Conservation (phyloP, 2,113 vertebrate species). For the Tretioscincus oriximinensis region DNA sequence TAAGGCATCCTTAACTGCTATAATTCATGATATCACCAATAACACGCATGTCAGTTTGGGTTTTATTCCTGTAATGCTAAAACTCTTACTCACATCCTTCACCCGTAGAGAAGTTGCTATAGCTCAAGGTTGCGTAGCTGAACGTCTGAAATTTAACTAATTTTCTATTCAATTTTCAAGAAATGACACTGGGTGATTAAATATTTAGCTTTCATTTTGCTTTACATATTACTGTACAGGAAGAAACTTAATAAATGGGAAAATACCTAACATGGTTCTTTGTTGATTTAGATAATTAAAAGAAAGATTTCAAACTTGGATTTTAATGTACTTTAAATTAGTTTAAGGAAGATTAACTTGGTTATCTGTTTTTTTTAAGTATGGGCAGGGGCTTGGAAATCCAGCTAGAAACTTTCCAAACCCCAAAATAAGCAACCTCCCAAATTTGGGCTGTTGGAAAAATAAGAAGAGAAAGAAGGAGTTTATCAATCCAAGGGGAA, state of each 20-base stretch:
- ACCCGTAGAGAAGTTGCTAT: slow-evolving; percentile 31
- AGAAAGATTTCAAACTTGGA: slow-evolving; percentile 61
- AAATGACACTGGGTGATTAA: slow-evolving; percentile 66
- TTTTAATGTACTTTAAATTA: slow-evolving; percentile 69
- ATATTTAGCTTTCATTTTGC: slow-evolving; percentile 74
- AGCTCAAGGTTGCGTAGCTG: slow-evolving; percentile 51
- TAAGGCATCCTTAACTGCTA: no score
- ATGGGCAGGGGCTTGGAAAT: slow-evolving; percentile 16
- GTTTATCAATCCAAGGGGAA: no score
- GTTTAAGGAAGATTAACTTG: slow-evolving; percentile 42
- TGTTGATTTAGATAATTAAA: slow-evolving; percentile 69
- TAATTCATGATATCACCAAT: no score
- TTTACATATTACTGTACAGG: slow-evolving; percentile 52
- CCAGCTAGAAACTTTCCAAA: slow-evolving; percentile 47
- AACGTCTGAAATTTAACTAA: slow-evolving; percentile 56
- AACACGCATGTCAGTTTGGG: no score
- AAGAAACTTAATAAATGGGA: slow-evolving; percentile 60
- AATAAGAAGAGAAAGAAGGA: slow-evolving; percentile 14
- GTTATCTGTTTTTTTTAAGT: slow-evolving; percentile 37
- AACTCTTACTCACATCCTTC: no score
- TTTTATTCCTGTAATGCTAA: no score
- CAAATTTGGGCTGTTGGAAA: slow-evolving; percentile 37
- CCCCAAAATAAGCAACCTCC: slow-evolving; percentile 45
- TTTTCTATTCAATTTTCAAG: slow-evolving; percentile 58
- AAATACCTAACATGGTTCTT: slow-evolving; percentile 62